A percentile compares a stretch with the other conserved stretches of the same genome.
These are phyloP conservation scores for Chironomus tentans DNA, from an alignment of 2,888 invertebrate genomes.

Conservation along the genomic window DNA sequence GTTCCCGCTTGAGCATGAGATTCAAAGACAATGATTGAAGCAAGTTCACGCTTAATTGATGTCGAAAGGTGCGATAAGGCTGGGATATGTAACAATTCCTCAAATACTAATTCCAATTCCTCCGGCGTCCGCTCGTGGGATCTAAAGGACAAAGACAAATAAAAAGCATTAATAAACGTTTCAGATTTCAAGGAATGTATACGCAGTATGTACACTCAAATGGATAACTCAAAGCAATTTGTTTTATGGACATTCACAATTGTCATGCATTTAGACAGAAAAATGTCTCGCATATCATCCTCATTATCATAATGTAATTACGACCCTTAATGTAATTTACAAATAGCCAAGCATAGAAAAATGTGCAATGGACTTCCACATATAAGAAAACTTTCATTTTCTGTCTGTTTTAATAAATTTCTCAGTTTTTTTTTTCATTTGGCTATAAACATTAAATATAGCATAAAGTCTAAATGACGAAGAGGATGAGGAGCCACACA, in stretches of 20 bases:
- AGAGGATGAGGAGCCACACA: neutral
- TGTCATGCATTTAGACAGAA: no score
- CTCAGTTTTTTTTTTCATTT: neutral
- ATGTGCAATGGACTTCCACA: neutral
- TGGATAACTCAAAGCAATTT: no score
- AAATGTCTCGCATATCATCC: neutral
- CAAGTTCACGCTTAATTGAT: conserved; percentile 70
- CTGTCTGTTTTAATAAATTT: neutral
- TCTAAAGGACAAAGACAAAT: conserved; percentile 40
- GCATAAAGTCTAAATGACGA: neutral
- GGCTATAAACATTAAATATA: neutral
- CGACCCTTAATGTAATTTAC: neutral
- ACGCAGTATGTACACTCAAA: neutral
- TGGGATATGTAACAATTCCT: conserved; percentile 71
- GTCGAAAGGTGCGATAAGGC: conserved; percentile 72
- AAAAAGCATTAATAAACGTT: neutral
- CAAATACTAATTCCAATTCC: conserved; percentile 73
- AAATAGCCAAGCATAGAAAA: neutral
- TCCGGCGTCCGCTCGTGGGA: conserved; percentile 65
- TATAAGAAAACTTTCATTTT: conserved; percentile 1
- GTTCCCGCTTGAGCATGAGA: conserved; percentile 67
- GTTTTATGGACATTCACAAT: no score
- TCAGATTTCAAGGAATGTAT: neutral
- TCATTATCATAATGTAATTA: conserved; percentile 1
- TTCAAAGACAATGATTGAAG: conserved; percentile 70